A percentile compares a stretch with the other conserved stretches of the same genome.
phyloP scores from a whole-genome alignment of 2,888 invertebrate genomes.

The Eustalomyia histrio region DNA sequence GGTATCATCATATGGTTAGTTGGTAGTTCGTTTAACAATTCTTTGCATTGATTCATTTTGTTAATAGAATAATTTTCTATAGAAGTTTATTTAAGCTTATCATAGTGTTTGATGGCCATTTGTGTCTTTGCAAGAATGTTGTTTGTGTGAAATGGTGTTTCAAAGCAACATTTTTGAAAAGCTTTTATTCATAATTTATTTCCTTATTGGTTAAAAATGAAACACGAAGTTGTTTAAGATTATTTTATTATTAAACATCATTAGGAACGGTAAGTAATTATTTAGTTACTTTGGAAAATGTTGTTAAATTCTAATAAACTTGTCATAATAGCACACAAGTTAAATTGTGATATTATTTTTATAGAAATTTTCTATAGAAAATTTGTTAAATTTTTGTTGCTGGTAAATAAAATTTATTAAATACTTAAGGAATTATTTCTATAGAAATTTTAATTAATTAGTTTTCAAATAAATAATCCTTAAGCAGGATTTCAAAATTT shows the following conservation, averaged over 20 bases:
- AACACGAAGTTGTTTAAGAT: neutral
- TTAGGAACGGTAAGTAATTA: neutral
- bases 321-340: neutral
- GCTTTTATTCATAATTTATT: conserved; percentile 8
- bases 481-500: no score
- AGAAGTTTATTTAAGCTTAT: conserved; percentile 7
- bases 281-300: neutral
- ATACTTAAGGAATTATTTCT: no score
- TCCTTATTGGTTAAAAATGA: no score
- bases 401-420: no score
- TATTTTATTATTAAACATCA: neutral
- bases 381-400: no score
- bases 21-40: neutral
- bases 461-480: no score
- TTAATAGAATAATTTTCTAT: conserved; percentile 55
- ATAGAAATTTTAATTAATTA: no score
- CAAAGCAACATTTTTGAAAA: conserved; percentile 48
- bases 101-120: conserved; percentile 22
- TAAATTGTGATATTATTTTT: no score
- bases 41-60: conserved; percentile 30
- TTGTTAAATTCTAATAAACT: neutral
- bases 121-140: neutral
- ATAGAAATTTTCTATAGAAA: no score
- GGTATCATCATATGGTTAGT: conserved; percentile 11
- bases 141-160: conserved; percentile 39